These are phyloP conservation scores for Pogonognathellus flavescens DNA, from an alignment of 1,140 invertebrate genomes.

Conservation along the genomic window DNA sequence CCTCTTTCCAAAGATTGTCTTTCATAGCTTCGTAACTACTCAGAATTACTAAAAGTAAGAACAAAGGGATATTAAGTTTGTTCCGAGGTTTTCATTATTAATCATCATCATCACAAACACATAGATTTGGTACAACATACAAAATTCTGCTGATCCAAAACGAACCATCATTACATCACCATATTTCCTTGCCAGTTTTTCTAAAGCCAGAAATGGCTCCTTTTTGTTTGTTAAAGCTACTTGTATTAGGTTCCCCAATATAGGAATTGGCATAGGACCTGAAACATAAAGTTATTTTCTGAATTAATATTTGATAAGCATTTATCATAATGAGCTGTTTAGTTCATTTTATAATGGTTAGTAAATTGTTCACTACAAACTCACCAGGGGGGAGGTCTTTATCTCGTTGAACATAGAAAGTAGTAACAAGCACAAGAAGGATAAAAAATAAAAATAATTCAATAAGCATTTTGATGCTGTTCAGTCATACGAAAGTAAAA, in stretches of 20 bases:
- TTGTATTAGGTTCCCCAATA: conserved; percentile 37
- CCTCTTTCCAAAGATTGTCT: conserved; percentile 1
- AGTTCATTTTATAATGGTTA: neutral
- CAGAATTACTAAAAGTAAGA: conserved; percentile 12
- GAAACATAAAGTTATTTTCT: conserved; percentile 15
- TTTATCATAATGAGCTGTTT: neutral
- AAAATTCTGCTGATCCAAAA: conserved; percentile 35
- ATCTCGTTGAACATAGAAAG: neutral
- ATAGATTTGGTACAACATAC: neutral
- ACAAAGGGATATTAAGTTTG: neutral
- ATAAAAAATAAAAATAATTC: neutral
- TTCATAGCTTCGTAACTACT: conserved; percentile 36
- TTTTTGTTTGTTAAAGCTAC: neutral
- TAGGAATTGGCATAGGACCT: conserved; percentile 10
- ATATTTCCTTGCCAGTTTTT: conserved; percentile 37
- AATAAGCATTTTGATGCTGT: neutral
- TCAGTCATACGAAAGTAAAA: too few species aligned
- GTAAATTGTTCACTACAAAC: neutral
- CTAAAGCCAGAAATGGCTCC: conserved; percentile 15
- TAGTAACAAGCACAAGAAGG: neutral
- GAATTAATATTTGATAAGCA: neutral
- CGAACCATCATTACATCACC: conserved; percentile 44
- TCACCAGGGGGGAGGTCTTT: conserved; percentile 14
- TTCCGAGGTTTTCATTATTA: neutral
- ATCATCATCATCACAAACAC: neutral